Conservation (phyloP, 2,113 vertebrate species). For the Colinus virginianus region DNA sequence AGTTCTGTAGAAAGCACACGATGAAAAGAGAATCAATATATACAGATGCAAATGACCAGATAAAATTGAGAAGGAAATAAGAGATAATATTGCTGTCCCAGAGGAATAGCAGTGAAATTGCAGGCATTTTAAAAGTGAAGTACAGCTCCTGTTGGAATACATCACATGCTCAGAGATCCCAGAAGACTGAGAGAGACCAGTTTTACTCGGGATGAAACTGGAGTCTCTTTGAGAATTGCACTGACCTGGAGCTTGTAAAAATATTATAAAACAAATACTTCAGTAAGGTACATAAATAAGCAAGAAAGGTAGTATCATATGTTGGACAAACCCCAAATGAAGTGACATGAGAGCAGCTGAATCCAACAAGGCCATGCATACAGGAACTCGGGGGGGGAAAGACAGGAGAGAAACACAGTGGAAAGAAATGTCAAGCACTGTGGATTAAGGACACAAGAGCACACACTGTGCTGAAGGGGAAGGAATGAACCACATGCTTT, state of each 20-base stretch:
- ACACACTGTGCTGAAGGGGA: not conserved
- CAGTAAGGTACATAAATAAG: not conserved
- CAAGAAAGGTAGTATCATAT: not conserved
- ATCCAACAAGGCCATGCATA: not conserved
- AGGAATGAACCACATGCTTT: not conserved
- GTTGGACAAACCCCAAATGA: not conserved
- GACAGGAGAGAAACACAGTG: not conserved
- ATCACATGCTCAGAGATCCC: not conserved
- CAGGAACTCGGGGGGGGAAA: not conserved
- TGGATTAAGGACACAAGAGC: rapidly evolving
- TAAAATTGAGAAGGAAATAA: not conserved
- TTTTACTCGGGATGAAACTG: not conserved
- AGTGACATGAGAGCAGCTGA: not conserved
- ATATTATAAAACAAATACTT: not conserved
- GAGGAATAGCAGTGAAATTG: not conserved
- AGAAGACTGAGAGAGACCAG: not conserved
- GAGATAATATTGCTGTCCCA: not conserved
- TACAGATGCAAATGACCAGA: not conserved
- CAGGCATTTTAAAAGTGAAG: not conserved
- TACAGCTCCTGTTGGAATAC: not conserved
- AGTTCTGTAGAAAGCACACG: not conserved
- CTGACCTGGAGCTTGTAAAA: not conserved
- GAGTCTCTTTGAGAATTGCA: not conserved
- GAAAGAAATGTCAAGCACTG: not conserved
- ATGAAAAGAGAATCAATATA: not conserved